phyloP scores from a whole-genome alignment of 2,113 vertebrate genomes.

The Prunella himalayana region DNA sequence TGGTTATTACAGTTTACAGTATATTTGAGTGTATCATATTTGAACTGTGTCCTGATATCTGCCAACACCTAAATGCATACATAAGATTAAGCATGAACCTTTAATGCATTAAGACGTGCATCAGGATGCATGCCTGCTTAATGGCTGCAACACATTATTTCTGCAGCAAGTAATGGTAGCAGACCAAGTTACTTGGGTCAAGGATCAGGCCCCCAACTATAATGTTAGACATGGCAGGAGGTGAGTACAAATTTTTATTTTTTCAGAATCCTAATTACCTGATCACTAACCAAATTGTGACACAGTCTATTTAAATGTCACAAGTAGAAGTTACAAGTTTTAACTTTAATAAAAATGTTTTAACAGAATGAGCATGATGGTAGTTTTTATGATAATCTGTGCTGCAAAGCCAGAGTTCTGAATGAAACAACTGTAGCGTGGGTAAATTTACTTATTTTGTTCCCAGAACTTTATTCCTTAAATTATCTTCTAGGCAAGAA shows the following conservation, averaged over 20 bases:
- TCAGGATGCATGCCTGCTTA: not conserved
- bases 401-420: not conserved
- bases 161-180: not conserved
- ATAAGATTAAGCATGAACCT: not conserved
- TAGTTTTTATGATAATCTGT: not conserved
- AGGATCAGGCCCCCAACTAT: not conserved
- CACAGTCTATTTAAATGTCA: not conserved
- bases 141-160: not conserved
- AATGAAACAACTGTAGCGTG: not conserved
- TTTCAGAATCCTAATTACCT: not conserved
- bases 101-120: not conserved
- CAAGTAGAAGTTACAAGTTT: not conserved
- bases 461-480: not conserved
- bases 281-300: not conserved
- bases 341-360: not conserved
- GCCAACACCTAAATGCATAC: not conserved
- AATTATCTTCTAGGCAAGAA: not conserved
- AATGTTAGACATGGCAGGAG: fast-evolving
- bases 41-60: not conserved
- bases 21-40: not conserved
- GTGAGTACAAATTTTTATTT: not conserved
- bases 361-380: not conserved
- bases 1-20: not conserved
- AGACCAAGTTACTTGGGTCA: not conserved
- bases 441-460: not conserved